These are phyloP conservation scores for Anthophora plumipes DNA, from an alignment of 2,888 invertebrate species.

Conservation along the genomic window DNA sequence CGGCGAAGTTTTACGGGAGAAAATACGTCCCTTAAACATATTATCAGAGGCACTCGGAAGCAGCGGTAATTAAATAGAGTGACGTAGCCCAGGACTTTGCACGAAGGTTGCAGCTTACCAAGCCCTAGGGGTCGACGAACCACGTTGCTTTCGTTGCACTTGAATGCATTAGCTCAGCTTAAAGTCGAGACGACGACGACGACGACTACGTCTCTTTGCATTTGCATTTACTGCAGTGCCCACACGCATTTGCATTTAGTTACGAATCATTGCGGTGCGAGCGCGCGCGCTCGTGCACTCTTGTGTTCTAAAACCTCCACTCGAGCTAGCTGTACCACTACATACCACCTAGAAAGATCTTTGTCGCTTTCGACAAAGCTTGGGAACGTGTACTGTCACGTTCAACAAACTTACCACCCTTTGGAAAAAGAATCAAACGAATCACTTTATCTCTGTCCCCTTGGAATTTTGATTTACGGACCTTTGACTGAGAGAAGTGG, in stretches of 20 bases:
- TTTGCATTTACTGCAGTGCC: slow-evolving; percentile 70
- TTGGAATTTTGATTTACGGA: slow-evolving; percentile 4
- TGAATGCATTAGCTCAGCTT: slow-evolving; percentile 70
- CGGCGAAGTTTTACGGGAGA: slow-evolving; percentile 34
- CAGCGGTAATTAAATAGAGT: slow-evolving; percentile 66
- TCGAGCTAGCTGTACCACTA: no score
- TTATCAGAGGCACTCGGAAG: slow-evolving; percentile 58
- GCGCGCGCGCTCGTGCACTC: not conserved
- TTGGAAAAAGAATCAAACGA: not conserved
- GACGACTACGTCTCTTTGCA: slow-evolving; percentile 62
- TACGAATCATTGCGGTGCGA: slow-evolving; percentile 65
- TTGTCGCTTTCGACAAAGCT: slow-evolving; percentile 29
- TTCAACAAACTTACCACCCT: not conserved
- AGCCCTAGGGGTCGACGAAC: slow-evolving; percentile 64
- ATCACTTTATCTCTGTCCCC: not conserved
- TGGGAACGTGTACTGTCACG: not conserved
- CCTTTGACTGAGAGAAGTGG: not conserved
- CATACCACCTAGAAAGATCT: not conserved
- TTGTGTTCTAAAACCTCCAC: not conserved
- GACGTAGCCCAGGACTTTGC: slow-evolving; percentile 61
- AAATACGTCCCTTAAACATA: slow-evolving; percentile 41
- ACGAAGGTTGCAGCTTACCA: slow-evolving; percentile 56
- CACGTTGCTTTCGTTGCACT: slow-evolving; percentile 70
- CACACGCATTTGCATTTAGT: slow-evolving; percentile 72
- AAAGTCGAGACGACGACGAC: slow-evolving; percentile 65